Base-by-base conservation (phyloP, 2,797 vertebrate genomes). In the Acestrorhynchus altus region DNA sequence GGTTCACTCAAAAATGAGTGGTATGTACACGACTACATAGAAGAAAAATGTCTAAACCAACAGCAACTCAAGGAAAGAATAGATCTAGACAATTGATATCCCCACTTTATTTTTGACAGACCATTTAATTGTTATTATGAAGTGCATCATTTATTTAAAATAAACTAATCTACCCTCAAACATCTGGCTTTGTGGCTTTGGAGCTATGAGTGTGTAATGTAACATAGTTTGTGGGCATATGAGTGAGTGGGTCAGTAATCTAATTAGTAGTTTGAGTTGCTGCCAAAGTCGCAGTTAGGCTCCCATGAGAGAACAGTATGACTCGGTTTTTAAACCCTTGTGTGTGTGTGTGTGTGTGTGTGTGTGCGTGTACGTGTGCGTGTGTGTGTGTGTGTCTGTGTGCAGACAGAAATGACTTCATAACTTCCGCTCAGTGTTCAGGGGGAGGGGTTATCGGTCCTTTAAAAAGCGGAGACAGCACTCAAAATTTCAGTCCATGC, bases 341-440 rank as follows among this genome's bases (percentile, higher is more conserved):
- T n/a, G n/a, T n/a, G n/a, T 2, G 49, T 74, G 60, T 49, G 52
- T 82, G 52, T 68, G 40, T n/a, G n/a, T n/a, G n/a, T n/a, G n/a
- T n/a, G n/a, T n/a, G n/a, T n/a, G n/a, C 78, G 28, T 66, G 42
- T 63, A 73, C 74, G 76, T 81, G 8, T 72, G 75, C 66, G 60
- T 59, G 31, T n/a, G 31, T 35, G 31, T 80, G 28, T 66, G 42
- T 63, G 70, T 76, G 76, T 81, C 9, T 73, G 76, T 70, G 60
- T 60, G 44, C 85, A 87, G 80, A 86, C 83, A 68, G 18, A 4
- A 52, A 86, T 88, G 84, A 88, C 83, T 77, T 88, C 87, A 88
- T 82, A 70, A 76, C 87, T 86, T 88, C 87, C 80, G 80, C 22
- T 69, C 13, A 52, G 22, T 74, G 20, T 49, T 68, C 70, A 7